These are phyloP conservation scores for Hippocampus kuda DNA, from an alignment of 2,797 vertebrate species.

Conservation along the genomic window DNA sequence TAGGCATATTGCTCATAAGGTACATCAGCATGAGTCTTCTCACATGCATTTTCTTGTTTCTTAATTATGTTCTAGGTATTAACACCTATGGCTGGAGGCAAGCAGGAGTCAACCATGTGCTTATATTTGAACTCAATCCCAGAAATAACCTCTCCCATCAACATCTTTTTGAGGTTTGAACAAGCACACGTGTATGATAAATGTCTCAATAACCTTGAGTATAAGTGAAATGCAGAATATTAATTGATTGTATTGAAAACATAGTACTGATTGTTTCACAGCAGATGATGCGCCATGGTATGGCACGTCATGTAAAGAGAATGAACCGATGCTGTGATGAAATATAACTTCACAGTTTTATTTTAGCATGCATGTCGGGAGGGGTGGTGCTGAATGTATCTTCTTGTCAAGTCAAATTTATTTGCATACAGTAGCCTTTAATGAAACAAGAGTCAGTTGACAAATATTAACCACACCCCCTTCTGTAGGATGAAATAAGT, in stretches of 20 bases:
- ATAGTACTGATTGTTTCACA: not conserved
- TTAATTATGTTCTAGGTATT: slow-evolving; percentile 64
- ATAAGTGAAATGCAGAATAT: not conserved
- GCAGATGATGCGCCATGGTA: no score
- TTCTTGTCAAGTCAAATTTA: no score
- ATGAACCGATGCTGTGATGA: no score
- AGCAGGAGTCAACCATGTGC: slow-evolving; percentile 96
- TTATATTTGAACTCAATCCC: slow-evolving; percentile 98
- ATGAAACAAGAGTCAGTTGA: no score
- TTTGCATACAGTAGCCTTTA: no score
- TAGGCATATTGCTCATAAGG: no score
- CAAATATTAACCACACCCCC: no score
- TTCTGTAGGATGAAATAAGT: no score
- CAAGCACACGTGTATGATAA: not conserved
- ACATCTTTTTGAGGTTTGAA: slow-evolving; percentile 91
- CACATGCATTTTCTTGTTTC: not conserved
- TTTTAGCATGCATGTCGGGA: no score
- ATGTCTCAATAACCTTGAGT: not conserved
- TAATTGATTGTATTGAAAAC: not conserved
- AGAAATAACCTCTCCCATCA: slow-evolving; percentile 97
- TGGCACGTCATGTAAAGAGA: no score
- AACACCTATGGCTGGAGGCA: slow-evolving; percentile 99
- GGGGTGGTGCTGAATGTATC: no score
- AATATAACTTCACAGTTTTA: no score
- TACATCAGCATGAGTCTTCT: not conserved